A percentile compares a stretch with the other conserved stretches of the same genome.
phyloP scores from a whole-genome alignment of 2,888 invertebrate genomes.

The Gortyna flavago region DNA sequence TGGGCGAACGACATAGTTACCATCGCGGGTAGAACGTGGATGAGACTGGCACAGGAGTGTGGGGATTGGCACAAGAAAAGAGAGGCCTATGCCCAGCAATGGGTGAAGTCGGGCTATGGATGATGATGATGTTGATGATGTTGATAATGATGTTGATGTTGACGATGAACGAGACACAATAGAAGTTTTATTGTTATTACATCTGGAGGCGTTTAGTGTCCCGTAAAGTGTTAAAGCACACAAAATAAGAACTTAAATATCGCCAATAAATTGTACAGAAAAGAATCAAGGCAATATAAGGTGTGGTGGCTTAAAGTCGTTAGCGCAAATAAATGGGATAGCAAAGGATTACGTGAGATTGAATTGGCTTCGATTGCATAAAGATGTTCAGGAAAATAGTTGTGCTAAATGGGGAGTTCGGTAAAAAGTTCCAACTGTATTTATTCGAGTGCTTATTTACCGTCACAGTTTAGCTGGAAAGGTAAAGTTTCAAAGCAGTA shows the following conservation, averaged over 20 bases:
- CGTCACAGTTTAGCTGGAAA: not conserved
- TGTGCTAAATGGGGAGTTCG: constrained; percentile 40
- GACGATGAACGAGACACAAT: no score
- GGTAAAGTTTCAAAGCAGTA: constrained; percentile 13
- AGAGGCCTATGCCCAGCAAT: no score
- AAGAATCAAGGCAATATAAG: constrained; percentile 29
- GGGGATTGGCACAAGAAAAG: no score
- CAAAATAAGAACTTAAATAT: not conserved
- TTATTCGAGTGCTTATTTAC: constrained; percentile 11
- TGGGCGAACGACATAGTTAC: no score
- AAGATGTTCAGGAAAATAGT: constrained; percentile 55
- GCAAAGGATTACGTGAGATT: constrained; percentile 52
- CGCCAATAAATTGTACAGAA: not conserved
- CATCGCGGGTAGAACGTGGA: no score
- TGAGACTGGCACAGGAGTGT: no score
- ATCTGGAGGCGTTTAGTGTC: no score
- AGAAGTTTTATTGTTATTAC: no score
- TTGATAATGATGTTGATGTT: no score
- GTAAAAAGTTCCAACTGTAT: constrained; percentile 19
- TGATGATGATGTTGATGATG: no score
- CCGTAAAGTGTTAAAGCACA: not conserved
- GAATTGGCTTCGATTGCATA: constrained; percentile 53
- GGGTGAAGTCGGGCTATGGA: no score
- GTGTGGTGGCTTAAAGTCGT: constrained; percentile 48
- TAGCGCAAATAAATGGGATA: constrained; percentile 58